Evolutionary conservation across 2,888 invertebrate species (phyloP), one percentile per base, ranked within the genome.

Genomic region (Tortrix viridana): DNA sequence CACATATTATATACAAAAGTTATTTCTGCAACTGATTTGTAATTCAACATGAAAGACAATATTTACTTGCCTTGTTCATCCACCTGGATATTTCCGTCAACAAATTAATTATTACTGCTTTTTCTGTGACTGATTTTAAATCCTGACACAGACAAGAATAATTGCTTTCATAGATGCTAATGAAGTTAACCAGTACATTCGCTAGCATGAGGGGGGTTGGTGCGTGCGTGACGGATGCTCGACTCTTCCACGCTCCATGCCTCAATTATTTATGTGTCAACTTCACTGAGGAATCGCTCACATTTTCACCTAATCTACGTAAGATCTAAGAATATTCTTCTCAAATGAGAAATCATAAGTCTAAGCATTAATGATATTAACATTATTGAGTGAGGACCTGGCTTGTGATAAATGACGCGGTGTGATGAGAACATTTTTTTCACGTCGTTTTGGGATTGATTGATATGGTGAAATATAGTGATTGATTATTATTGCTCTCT

Each of bases 301-400:
- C 57, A 71, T 75, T 74, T 76, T 75, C 74, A 74, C 70, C 67
- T 65, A 54, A 70, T 71, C 71, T 68, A 67, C 71, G 68, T 16
- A 46, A 23, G 67, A 71, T 67, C 46, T 48, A 65, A 38, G 46
- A 44, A 65, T 32, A 32, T 3, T 12, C 32, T 32, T 32, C 32
- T 32, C n/a, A 32, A 32, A 32, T 32, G 12, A 32, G 32, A 32
- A 26, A 37, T 23, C 23, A 52, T 44, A 37, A 32, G 38, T 37
- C 49, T 9, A 50, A 22, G 20, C 26, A 55, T 44, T 23, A 5
- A 22, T 49, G 23, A 23, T 52, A 46, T 53, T 26, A 53, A 32
- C 41, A 23, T 26, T 20, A 22, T 44, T 49, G 32, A 48, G 48
- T 43, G 20, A 23, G 19, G n/a, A 52, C 47, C 26, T 9, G 32